Evolutionary conservation across 2,888 invertebrate genomes (phyloP).

Genomic region (Lingula anatina): DNA sequence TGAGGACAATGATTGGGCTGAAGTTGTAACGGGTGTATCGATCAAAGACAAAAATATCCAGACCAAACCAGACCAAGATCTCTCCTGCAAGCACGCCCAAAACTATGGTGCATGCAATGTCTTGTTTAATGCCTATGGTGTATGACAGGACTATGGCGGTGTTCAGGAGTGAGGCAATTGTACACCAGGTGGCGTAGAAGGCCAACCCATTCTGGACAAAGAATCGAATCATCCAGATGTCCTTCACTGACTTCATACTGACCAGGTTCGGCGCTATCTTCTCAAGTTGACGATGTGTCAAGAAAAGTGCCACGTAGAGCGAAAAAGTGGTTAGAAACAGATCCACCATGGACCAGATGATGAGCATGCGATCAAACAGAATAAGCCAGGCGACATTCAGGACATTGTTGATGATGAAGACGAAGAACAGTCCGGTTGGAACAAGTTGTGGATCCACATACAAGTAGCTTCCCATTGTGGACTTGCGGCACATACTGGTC

Average conservation of each 20-base stretch:
- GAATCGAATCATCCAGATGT: slow-evolving; percentile 37
- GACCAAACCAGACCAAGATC: slow-evolving; percentile 26
- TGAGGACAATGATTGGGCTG: slow-evolving; percentile 39
- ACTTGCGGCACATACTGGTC: slow-evolving; percentile 24
- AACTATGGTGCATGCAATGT: slow-evolving; percentile 23
- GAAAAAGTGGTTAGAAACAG: slow-evolving; percentile 20
- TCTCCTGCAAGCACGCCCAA: slow-evolving; percentile 26
- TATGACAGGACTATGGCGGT: slow-evolving; percentile 31
- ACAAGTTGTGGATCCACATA: slow-evolving; percentile 27
- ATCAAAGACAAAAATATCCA: slow-evolving; percentile 35
- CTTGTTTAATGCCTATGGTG: slow-evolving; percentile 12
- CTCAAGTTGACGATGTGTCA: slow-evolving; percentile 24
- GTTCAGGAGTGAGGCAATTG: slow-evolving; percentile 38
- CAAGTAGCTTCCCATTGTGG: slow-evolving; percentile 18
- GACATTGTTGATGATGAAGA: slow-evolving; percentile 25
- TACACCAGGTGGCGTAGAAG: slow-evolving; percentile 41
- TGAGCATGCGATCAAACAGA: slow-evolving; percentile 31
- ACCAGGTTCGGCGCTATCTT: slow-evolving; percentile 17
- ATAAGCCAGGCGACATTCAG: slow-evolving; percentile 38
- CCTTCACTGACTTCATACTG: slow-evolving; percentile 18
- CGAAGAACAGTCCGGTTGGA: slow-evolving; percentile 20
- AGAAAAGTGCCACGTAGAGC: slow-evolving; percentile 27
- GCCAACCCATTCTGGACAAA: slow-evolving; percentile 42
- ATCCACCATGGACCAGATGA: slow-evolving; percentile 21
- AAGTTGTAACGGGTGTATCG: slow-evolving; percentile 38